Conservation (phyloP, 2,113 vertebrate species). For the Aix galericulata region DNA sequence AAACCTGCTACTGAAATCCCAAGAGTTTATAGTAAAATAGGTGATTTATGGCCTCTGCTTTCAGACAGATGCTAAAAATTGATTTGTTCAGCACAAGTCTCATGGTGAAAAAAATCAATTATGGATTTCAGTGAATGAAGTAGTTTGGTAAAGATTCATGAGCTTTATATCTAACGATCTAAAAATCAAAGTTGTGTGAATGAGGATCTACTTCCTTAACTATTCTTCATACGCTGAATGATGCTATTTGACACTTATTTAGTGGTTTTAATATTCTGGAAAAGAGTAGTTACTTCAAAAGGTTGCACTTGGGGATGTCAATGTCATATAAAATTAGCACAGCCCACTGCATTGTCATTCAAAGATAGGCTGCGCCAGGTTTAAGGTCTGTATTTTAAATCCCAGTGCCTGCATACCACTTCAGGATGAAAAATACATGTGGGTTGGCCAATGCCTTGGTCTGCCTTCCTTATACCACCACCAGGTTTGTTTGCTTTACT, state of each 20-base stretch:
- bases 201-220: neutral
- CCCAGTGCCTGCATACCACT: neutral
- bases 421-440: neutral
- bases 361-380: neutral
- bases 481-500: neutral
- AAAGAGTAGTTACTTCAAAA: neutral
- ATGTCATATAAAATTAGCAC: neutral
- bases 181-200: neutral
- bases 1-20: neutral
- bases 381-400: neutral
- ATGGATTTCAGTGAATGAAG: neutral
- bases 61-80: conserved; percentile 18
- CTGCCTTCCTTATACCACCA: neutral
- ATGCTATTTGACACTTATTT: neutral
- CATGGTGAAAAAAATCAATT: neutral
- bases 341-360: neutral
- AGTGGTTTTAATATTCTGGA: neutral
- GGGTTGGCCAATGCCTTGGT: neutral
- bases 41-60: conserved; percentile 17
- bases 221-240: neutral
- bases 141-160: conserved; percentile 1
- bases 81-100: conserved; percentile 15
- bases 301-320: neutral
- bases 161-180: neutral
- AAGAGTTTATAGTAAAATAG: neutral